Base-by-base conservation (phyloP, 2,888 invertebrate species). In the Hypselothyrea guttata region DNA sequence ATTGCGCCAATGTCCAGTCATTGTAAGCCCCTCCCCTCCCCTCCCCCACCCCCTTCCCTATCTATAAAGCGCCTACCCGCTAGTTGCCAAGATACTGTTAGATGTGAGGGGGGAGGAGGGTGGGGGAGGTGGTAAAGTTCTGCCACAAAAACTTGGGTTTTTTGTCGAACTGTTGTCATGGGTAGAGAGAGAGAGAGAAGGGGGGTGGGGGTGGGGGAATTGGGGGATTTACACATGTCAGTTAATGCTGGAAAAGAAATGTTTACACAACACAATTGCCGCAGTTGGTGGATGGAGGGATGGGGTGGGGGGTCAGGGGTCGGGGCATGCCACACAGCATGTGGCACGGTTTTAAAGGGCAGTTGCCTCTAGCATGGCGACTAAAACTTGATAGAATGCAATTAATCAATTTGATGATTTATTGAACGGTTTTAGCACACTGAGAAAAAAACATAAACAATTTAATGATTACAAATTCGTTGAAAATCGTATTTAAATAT, bases 341-440 rank as follows among this genome's bases (percentile, higher is more conserved):
- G 58, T 57, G 60, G 57, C 65, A 75, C 74, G 56, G 44, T 69
- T 75, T 61, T 64, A 73, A 78, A 64, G 70, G 70, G 63, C 65
- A 59, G 49, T 31, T 4, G n/a, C 30, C 35, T 4, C 13, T 0
- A 1, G 0, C 33, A 12, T 31, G 2, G 8, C 27, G 84, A 76
- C 83, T 83, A 79, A 75, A 79, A 79, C 84, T 79, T 81, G 69
- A 73, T 40, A 16, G 57, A 52, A 56, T 49, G 71, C 60, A 62
- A 78, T 78, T 84, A 82, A 78, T 75, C 83, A 84, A 78, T 78
- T 71, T 58, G 53, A 82, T 84, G 84, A 78, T 78, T 81, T 84
- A 84, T 77, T 75, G 63, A 51, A 28, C 55, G 55, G 53, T 58
- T 44, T 65, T 76, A 81, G 76, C 81, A 22, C 22, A 22, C 22